Evolutionary conservation across 2,888 invertebrate species (phyloP).

Genomic region (Leuctra nigra): DNA sequence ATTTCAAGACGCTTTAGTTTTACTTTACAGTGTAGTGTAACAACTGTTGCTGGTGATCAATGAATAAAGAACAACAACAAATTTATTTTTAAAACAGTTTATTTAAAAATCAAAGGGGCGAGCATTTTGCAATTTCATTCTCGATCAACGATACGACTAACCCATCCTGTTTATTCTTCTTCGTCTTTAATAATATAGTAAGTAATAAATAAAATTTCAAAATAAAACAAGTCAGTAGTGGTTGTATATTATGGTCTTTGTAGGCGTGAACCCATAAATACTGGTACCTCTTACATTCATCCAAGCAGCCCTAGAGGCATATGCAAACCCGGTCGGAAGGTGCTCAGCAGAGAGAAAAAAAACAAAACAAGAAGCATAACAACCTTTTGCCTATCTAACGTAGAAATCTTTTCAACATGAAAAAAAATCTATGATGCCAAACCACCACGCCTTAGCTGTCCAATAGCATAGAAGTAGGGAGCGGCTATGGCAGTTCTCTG

Average conservation of each 20-base stretch:
- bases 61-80: no score
- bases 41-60: no score
- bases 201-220: no score
- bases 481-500: neutral
- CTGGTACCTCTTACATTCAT: neutral
- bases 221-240: no score
- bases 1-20: no score
- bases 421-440: neutral
- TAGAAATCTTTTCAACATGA: neutral
- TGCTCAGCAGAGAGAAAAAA: neutral
- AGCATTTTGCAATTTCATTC: no score
- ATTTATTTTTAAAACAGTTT: no score
- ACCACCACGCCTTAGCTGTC: neutral
- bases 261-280: slow-evolving; percentile 11
- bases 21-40: no score
- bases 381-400: neutral
- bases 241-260: neutral
- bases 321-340: neutral
- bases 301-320: neutral
- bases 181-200: no score
- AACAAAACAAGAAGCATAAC: slow-evolving; percentile 2
- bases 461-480: neutral
- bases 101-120: no score
- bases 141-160: no score
- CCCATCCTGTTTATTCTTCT: no score